Conservation (phyloP, 1,140 invertebrate genomes). For the Adelges cooleyi region DNA sequence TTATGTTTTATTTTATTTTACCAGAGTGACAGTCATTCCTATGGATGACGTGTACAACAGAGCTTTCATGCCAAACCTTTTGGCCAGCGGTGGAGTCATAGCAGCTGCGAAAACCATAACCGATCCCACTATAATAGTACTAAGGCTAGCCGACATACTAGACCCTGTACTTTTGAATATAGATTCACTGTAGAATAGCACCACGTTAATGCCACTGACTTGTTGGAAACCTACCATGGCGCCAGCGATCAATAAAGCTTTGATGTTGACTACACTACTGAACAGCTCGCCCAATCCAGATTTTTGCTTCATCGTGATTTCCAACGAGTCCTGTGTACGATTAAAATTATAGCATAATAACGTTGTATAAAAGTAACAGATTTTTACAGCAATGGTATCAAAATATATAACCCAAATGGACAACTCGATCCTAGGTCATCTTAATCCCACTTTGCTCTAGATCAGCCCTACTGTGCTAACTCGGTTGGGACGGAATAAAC, state of each 20-base stretch:
- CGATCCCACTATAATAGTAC: constrained; percentile 61
- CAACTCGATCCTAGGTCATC: too few relatives aligned
- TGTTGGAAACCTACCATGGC: constrained; percentile 76
- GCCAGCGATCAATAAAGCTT: constrained; percentile 57
- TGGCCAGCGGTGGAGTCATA: constrained; percentile 58
- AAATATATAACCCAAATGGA: too few relatives aligned
- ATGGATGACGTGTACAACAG: constrained; percentile 46
- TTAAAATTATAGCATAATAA: too few relatives aligned
- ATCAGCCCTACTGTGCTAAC: too few relatives aligned
- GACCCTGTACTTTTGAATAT: constrained; percentile 57
- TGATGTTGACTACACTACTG: background rate
- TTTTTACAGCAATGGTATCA: too few relatives aligned
- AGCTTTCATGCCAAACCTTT: constrained; percentile 57
- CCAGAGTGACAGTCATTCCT: background rate
- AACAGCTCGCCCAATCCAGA: background rate
- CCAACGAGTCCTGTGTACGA: too few relatives aligned
- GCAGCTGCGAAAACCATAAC: constrained; percentile 57
- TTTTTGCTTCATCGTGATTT: constrained; percentile 32
- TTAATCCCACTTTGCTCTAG: too few relatives aligned
- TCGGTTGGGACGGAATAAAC: too few relatives aligned
- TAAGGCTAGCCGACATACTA: constrained; percentile 42
- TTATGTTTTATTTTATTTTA: background rate
- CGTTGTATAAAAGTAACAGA: too few relatives aligned
- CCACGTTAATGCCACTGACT: constrained; percentile 72
- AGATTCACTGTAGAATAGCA: constrained; percentile 61